Conservation (phyloP, 2,113 vertebrate species). For the Archocentrus centrarchus region DNA sequence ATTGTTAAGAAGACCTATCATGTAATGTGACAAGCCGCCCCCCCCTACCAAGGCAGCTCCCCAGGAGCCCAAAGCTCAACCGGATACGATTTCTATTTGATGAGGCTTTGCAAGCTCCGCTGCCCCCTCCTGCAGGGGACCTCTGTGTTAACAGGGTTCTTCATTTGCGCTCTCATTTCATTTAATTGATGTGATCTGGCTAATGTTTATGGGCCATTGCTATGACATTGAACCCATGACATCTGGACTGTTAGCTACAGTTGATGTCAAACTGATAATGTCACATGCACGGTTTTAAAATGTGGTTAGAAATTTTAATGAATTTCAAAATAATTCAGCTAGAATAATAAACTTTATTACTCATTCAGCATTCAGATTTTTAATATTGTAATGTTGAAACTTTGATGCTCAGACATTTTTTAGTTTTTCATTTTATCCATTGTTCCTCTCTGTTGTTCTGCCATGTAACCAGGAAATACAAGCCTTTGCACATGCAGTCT, state of each 20-base stretch:
- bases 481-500: conserved; percentile 85
- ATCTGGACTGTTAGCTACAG: conserved; percentile 33
- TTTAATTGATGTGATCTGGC: conserved; percentile 68
- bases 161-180: conserved; percentile 65
- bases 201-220: conserved; percentile 18
- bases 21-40: conserved; percentile 64
- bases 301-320: neutral
- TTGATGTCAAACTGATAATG: neutral
- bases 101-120: conserved; percentile 49
- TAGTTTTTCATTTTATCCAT: neutral
- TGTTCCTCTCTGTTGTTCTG: conserved; percentile 15
- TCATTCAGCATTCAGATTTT: neutral
- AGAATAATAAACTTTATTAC: neutral
- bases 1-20: conserved; percentile 38
- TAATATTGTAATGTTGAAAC: neutral
- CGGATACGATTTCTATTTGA: conserved; percentile 68
- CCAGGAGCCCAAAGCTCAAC: conserved; percentile 38
- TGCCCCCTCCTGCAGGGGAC: conserved; percentile 49
- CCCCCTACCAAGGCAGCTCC: conserved; percentile 42
- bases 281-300: neutral
- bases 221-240: conserved; percentile 43
- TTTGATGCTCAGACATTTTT: neutral
- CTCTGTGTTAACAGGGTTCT: conserved; percentile 55
- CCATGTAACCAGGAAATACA: conserved; percentile 82
- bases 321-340: neutral